phyloP scores from a whole-genome alignment of 2,113 vertebrate genomes.

The Ptilonorhynchus violaceus region DNA sequence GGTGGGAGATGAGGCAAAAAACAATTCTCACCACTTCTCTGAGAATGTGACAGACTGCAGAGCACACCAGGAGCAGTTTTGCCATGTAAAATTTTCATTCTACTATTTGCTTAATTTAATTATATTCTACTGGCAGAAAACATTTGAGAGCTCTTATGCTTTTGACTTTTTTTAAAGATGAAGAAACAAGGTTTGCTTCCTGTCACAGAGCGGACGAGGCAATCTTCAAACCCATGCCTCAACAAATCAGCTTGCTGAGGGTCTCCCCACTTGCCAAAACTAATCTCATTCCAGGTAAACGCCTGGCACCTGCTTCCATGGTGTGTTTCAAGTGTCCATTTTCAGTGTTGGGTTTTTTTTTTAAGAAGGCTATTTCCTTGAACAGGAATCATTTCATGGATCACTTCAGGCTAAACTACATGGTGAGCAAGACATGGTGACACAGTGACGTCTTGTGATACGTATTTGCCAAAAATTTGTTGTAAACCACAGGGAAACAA shows the following conservation, averaged over 20 bases:
- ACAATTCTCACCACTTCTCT: neutral
- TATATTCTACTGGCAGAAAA: neutral
- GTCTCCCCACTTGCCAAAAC: neutral
- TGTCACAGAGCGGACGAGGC: fast-evolving
- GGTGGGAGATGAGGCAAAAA: neutral
- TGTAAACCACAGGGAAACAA: neutral
- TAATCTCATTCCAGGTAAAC: neutral
- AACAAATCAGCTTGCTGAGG: neutral
- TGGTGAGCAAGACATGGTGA: neutral
- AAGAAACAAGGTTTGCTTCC: neutral
- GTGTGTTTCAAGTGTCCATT: neutral
- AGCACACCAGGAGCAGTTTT: neutral
- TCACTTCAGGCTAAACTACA: neutral
- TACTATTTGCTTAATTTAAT: neutral
- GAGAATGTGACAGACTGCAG: neutral
- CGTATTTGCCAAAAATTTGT: neutral
- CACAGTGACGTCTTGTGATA: neutral
- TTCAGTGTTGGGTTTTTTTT: neutral
- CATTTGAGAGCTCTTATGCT: neutral
- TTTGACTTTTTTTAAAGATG: neutral
- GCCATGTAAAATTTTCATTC: neutral
- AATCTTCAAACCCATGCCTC: neutral
- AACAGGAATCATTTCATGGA: neutral
- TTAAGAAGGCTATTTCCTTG: neutral
- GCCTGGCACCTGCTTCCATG: neutral